Evolutionary conservation across 1,140 invertebrate species (phyloP).

Genomic region (Drosophila trapezifrons): DNA sequence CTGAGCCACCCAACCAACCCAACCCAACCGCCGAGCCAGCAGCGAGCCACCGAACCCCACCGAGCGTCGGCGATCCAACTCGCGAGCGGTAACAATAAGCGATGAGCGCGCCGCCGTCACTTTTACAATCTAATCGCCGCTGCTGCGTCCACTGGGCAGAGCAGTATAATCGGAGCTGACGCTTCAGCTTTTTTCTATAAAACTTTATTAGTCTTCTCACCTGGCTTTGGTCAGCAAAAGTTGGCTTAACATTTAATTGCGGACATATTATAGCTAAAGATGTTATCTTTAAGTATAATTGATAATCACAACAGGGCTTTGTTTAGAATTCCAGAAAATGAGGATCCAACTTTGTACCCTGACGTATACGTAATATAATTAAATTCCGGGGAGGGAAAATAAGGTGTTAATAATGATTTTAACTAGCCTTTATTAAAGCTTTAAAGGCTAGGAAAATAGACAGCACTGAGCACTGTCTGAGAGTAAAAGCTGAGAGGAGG

Average conservation of each 20-base stretch:
- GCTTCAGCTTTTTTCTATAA: background rate
- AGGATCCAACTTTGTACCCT: background rate
- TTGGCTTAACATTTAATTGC: background rate
- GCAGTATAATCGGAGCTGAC: constrained; percentile 37
- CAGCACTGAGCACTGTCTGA: background rate
- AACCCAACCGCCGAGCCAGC: constrained; percentile 16
- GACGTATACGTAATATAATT: constrained; percentile 8
- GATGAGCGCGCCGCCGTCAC: constrained; percentile 36
- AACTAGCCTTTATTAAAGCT: too few species aligned
- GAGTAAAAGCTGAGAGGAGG: background rate
- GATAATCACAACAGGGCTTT: background rate
- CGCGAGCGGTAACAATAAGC: constrained; percentile 24
- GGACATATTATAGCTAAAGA: too few species aligned
- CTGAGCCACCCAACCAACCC: constrained; percentile 29
- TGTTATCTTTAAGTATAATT: too few species aligned
- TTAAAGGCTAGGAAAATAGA: background rate
- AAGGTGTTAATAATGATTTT: background rate
- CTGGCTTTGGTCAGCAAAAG: background rate
- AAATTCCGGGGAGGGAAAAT: background rate
- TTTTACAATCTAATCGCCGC: constrained; percentile 75
- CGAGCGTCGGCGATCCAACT: constrained; percentile 9
- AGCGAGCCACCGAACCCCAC: constrained; percentile 13
- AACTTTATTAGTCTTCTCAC: background rate
- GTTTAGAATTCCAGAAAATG: too few species aligned
- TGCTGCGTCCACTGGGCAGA: constrained; percentile 64